Evolutionary conservation across 2,113 vertebrate species (phyloP), one percentile per base, ranked within the genome.

Genomic region (Antechinus flavipes): DNA sequence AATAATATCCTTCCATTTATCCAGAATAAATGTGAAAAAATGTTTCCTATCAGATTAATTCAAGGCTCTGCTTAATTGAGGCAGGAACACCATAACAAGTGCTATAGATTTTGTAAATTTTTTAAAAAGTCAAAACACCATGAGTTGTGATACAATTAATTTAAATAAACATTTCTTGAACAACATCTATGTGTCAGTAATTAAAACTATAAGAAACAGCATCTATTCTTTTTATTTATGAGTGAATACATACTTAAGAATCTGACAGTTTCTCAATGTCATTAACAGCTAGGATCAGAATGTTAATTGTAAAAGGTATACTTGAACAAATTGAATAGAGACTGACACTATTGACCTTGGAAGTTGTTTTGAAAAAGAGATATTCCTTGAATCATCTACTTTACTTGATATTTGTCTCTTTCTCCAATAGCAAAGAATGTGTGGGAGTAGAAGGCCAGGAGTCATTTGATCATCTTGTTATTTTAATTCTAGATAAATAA

Each of bases 31-130:
- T 68, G 94, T 58, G 97, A 97, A 98, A 97, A 95, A 96, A 50
- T 27, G 54, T 96, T 84, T 96, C 94, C 93, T 97, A 94, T 95
- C 93, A 97, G 95, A 95, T 95, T 97, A 97, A 93, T 93, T 97
- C 93, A 97, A 96, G 95, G 97, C 95, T 93, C 30, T 93, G 94
- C 46, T 91, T 96, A 97, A 98, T 95, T 97, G 98, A 98, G 95
- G n/a, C 19, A 84, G 68, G 5, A 6, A 84, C 23, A 3, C 1
- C 35, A n/a, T n/a, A 16, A 42, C 35, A 84, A 42, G n/a, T 5
- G 22, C 35, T 42, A 84, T 23, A 68, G 30, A 16, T 61, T 47
- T 61, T 56, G 24, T 3, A 30, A 92, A 25, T 54, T 58, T 76
- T 84, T 84, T 84, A 7, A 30, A 61, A 46, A 55, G 54, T 27